Base-by-base conservation (phyloP, 2,888 invertebrate genomes). In the Hirtodrosophila duncani region DNA sequence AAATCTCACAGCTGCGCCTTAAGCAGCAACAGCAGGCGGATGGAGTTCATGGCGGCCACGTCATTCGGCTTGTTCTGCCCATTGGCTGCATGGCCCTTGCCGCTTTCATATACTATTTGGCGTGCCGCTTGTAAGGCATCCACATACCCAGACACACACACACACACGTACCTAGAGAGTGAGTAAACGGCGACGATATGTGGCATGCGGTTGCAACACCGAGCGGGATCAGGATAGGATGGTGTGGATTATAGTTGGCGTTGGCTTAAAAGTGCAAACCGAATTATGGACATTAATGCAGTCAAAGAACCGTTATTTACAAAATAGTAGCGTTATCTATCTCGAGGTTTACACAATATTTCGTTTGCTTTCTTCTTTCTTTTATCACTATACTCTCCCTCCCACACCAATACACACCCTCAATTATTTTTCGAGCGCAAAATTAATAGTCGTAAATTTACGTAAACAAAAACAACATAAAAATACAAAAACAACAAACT, bases 31-130 rank as follows among this genome's bases (percentile, higher is more conserved):
- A 36, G 1, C 17, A 26, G 18, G 21, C 20, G 5, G 26, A n/a
- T 11, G 4, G 41, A 11, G 23, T 16, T 10, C 18, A 45, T 6
- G 49, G 65, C 52, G 39, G 63, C 24, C 51, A 78, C 45, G 29
- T 75, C 4, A 20, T 58, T 7, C 43, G 77, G 30, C 74, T 75
- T 36, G 63, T 79, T 34, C 37, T 86, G 46, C 82, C 86, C 4
- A 68, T 75, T 38, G 80, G 83, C 30, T 80, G 82, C 50, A 64
- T 82, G 55, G 67, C 78, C 45, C 55, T 86, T 59, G 85, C 82
- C 43, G 69, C 82, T 33, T 60, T 86, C 42, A 60, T 85, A 34
- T 87, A 86, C 77, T 81, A 85, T 62, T 14, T 79, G 30, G 49
- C 27, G 9, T 46, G 14, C 33, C 65, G 55, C 34, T 49, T 79